Conservation (phyloP, 2,797 vertebrate genomes). For the Xiphophorus birchmanni region DNA sequence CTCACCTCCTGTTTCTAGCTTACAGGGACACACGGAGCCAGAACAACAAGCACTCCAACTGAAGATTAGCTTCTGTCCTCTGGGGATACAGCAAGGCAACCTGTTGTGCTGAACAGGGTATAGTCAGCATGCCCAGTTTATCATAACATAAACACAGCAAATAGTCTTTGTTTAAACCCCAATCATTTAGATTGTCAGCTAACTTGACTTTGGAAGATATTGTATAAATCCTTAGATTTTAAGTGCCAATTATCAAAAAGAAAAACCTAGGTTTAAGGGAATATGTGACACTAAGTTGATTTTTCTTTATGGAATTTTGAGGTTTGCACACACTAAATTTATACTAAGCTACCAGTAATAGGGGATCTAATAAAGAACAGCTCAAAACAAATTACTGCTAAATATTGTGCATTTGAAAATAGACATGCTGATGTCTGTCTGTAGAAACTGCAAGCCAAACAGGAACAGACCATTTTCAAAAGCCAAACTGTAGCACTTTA, state of each 20-base stretch:
- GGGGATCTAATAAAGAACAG: not conserved
- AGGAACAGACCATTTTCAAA: not conserved
- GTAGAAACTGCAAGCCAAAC: not conserved
- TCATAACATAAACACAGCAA: slow-evolving; percentile 18
- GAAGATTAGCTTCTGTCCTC: slow-evolving; percentile 47
- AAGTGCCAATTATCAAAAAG: not conserved
- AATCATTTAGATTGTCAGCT: not conserved
- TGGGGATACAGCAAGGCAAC: slow-evolving; percentile 40
- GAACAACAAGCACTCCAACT: slow-evolving; percentile 37
- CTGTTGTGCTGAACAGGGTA: slow-evolving; percentile 34
- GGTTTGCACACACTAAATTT: not conserved
- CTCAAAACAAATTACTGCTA: not conserved
- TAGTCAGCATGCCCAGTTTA: slow-evolving; percentile 9
- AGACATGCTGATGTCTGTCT: not conserved
- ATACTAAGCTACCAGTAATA: not conserved
- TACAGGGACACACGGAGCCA: slow-evolving; percentile 25
- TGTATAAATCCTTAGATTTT: not conserved
- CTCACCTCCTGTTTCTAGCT: slow-evolving; percentile 21
- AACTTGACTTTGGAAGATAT: not conserved
- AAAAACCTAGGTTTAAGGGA: not conserved
- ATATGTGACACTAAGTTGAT: not conserved
- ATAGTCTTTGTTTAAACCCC: not conserved
- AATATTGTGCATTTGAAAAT: not conserved
- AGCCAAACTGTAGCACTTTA: not conserved
- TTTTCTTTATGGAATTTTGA: not conserved